A percentile compares a stretch with the other conserved stretches of the same genome.
phyloP scores from a whole-genome alignment of 2,888 invertebrate species.

The Kryphioiulus occultus region DNA sequence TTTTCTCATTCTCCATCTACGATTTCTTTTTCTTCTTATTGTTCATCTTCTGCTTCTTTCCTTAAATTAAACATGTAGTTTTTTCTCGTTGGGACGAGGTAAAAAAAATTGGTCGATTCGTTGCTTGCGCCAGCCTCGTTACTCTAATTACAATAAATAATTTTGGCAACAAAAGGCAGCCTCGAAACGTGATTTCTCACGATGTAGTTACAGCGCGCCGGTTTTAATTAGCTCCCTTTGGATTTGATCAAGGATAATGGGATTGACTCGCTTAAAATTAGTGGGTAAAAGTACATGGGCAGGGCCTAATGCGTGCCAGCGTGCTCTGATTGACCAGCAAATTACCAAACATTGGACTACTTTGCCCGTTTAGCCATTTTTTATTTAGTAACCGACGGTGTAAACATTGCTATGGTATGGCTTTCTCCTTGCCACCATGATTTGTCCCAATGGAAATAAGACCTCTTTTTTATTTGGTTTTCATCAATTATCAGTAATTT shows the following conservation, averaged over 20 bases:
- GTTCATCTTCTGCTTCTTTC: neutral
- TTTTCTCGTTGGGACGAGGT: neutral
- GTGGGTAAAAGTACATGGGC: neutral
- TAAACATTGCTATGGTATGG: neutral
- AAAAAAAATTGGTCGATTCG: too few species aligned
- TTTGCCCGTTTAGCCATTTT: neutral
- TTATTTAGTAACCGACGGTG: neutral
- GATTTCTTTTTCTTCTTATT: neutral
- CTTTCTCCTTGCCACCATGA: too few species aligned
- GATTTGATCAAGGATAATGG: neutral
- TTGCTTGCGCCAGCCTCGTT: neutral
- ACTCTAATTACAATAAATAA: neutral
- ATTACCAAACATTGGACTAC: neutral
- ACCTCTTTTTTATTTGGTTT: too few species aligned
- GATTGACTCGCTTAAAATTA: conserved; percentile 5
- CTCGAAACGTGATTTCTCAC: neutral
- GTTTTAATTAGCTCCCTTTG: conserved; percentile 5
- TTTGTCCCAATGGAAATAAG: too few species aligned
- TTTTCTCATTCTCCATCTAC: too few species aligned
- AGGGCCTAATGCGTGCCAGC: neutral
- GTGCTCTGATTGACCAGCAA: neutral
- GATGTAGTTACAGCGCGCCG: neutral
- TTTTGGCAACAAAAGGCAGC: neutral
- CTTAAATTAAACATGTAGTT: conserved; percentile 5
- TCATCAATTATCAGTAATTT: too few species aligned